Conservation (phyloP, 2,888 invertebrate genomes). For the Macropis europaea region DNA sequence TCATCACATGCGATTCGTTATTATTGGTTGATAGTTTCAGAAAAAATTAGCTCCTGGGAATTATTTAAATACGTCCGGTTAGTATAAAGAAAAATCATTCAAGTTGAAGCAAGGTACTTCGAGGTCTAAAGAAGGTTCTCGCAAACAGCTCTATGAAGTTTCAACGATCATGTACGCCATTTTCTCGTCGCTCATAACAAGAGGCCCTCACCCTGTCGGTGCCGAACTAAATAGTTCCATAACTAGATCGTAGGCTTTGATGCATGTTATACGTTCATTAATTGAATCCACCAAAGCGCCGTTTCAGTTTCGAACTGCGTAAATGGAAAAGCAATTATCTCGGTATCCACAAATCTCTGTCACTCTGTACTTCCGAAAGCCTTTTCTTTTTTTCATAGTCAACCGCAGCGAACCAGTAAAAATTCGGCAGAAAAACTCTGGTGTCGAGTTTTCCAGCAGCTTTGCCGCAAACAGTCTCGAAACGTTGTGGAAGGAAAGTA, state of each 20-base stretch:
- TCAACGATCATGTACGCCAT: neutral
- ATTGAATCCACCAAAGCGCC: slow-evolving; percentile 11
- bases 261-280: slow-evolving; percentile 10
- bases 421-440: too few species aligned
- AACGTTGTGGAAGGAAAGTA: neutral
- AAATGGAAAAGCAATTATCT: neutral
- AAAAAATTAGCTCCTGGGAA: too few species aligned
- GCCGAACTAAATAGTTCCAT: slow-evolving; percentile 19
- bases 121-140: neutral
- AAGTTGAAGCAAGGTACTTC: neutral
- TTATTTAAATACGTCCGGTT: too few species aligned
- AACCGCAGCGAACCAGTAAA: too few species aligned
- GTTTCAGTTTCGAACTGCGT: neutral
- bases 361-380: too few species aligned
- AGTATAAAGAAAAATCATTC: too few species aligned
- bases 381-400: too few species aligned
- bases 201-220: neutral
- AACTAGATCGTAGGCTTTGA: slow-evolving; percentile 12
- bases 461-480: neutral
- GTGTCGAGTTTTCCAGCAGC: neutral
- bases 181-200: neutral
- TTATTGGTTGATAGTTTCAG: too few species aligned
- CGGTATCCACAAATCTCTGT: neutral
- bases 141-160: neutral
- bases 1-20: too few species aligned